Conservation (phyloP, 2,113 vertebrate species). For the Hippolais icterina region DNA sequence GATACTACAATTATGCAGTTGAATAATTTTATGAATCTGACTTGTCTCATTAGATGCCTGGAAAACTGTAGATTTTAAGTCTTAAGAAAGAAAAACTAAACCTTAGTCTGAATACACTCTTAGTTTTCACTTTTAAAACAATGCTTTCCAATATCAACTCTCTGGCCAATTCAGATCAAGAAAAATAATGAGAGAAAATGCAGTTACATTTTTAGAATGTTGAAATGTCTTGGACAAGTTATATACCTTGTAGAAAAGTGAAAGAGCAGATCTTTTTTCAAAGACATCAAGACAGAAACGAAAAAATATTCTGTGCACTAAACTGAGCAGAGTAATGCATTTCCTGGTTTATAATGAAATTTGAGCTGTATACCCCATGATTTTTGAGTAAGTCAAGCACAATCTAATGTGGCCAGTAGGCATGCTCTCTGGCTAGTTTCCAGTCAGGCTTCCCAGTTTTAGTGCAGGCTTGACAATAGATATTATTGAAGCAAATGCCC, state of each 20-base stretch:
- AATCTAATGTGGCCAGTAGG: neutral
- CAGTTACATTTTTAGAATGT: neutral
- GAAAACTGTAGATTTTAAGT: neutral
- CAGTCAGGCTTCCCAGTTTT: neutral
- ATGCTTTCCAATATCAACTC: neutral
- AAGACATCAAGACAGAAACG: neutral
- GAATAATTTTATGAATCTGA: conserved; percentile 32
- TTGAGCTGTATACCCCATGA: neutral
- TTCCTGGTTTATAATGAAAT: neutral
- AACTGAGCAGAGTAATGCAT: neutral
- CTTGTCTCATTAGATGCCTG: conserved; percentile 9
- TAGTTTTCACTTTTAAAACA: neutral
- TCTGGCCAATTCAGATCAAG: neutral
- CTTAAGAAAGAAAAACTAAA: neutral
- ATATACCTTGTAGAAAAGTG: neutral
- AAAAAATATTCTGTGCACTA: neutral
- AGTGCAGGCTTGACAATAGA: neutral
- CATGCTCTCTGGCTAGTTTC: neutral
- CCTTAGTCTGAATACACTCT: neutral
- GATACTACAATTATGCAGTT: neutral
- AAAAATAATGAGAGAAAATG: neutral
- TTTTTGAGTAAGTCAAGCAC: neutral
- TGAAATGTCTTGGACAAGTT: neutral
- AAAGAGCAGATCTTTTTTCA: neutral
- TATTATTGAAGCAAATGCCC: neutral